phyloP scores from a whole-genome alignment of 2,113 vertebrate genomes.

The Hystrix brachyura region DNA sequence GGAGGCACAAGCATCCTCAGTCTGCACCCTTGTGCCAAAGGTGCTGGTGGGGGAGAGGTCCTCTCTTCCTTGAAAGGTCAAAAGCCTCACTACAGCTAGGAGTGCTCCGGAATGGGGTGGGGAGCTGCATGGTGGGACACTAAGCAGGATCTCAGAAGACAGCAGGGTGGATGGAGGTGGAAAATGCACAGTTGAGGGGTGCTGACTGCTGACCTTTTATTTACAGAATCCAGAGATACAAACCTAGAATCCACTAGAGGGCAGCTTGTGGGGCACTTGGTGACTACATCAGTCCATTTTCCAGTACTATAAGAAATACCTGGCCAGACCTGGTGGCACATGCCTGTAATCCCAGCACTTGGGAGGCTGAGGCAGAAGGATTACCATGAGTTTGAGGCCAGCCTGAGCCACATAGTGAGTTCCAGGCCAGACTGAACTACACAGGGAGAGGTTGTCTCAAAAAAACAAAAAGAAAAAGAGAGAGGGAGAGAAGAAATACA shows the following conservation, averaged over 20 bases:
- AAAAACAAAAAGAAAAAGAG: background rate
- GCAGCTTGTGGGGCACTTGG: background rate
- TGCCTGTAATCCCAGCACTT: background rate
- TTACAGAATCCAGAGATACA: background rate
- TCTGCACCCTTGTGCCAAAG: background rate
- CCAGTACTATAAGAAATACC: background rate
- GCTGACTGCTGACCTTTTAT: background rate
- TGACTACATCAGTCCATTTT: background rate
- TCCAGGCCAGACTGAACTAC: background rate
- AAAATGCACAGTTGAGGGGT: too few relatives aligned
- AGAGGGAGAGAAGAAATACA: background rate
- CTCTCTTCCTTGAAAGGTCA: background rate
- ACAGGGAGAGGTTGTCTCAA: background rate
- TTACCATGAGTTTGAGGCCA: background rate
- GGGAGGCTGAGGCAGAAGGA: background rate
- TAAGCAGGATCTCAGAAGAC: background rate
- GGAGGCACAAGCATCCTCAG: background rate
- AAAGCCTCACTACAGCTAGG: background rate
- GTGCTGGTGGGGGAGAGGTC: background rate
- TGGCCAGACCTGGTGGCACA: background rate
- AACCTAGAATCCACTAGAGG: too few relatives aligned
- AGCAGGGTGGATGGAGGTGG: accelerated
- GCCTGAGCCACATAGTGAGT: background rate
- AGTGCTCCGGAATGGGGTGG: background rate
- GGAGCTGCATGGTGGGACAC: background rate